Evolutionary conservation across 1,140 invertebrate genomes (phyloP).

Genomic region (Apis mellifera): Amel_HAv3.1 CM009940.2:1718001-1718500

Average conservation of each 20-base stretch:
- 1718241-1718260: conserved; percentile 65
- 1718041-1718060: conserved; percentile 46
- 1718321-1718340: conserved; percentile 75
- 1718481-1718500: neutral
- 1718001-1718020: conserved; percentile 57
- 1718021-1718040: conserved; percentile 56
- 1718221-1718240: conserved; percentile 67
- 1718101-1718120: neutral
- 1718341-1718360: conserved; percentile 75
- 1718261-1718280: conserved; percentile 21
- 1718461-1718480: neutral
- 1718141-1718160: conserved; percentile 66
- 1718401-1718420: conserved; percentile 27
- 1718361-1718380: conserved; percentile 77
- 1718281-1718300: conserved; percentile 56
- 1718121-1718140: conserved; percentile 47
- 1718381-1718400: conserved; percentile 68
- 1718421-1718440: conserved; percentile 6
- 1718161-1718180: conserved; percentile 20
- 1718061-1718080: conserved; percentile 54
- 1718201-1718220: neutral
- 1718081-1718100: conserved; percentile 2
- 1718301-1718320: conserved; percentile 72
- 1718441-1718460: no score
- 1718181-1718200: conserved; percentile 24